Evolutionary conservation across 2,113 vertebrate genomes (phyloP).

Genomic region (Tonatia bakeri): DNA sequence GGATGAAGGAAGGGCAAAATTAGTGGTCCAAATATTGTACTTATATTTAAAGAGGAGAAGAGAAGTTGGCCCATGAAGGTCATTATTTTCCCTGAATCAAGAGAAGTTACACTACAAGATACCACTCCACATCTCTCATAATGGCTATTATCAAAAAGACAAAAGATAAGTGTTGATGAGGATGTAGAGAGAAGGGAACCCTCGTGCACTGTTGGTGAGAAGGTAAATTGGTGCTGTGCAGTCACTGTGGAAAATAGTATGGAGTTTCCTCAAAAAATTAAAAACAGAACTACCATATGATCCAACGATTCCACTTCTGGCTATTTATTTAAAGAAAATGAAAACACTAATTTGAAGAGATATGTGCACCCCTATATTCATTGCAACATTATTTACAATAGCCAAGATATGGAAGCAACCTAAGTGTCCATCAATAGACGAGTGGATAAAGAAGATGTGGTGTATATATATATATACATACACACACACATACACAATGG

Average conservation of each 20-base stretch:
- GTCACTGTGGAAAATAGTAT: too few relatives aligned
- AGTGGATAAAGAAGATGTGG: neutral
- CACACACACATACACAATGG: neutral
- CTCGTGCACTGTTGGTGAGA: too few relatives aligned
- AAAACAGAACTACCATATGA: neutral
- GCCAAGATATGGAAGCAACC: neutral
- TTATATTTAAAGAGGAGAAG: conserved; percentile 31
- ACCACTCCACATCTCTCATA: neutral
- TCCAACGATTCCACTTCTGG: neutral
- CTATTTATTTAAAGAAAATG: neutral
- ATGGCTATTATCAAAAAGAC: neutral
- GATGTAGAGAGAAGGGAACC: too few relatives aligned
- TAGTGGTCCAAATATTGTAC: neutral
- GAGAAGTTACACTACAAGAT: neutral
- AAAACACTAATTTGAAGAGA: neutral
- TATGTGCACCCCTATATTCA: neutral
- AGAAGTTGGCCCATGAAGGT: neutral
- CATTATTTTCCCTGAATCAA: neutral
- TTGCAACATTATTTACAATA: neutral
- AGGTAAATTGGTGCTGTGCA: too few relatives aligned
- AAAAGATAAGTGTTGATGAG: neutral
- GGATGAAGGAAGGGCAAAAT: neutral
- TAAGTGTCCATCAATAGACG: neutral
- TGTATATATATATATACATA: neutral
- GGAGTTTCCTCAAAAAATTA: neutral